Percentiles rank a stretch among this genome's conserved stretches.
phyloP scores from a whole-genome alignment of 2,797 vertebrate species.

The Channa striata region DNA sequence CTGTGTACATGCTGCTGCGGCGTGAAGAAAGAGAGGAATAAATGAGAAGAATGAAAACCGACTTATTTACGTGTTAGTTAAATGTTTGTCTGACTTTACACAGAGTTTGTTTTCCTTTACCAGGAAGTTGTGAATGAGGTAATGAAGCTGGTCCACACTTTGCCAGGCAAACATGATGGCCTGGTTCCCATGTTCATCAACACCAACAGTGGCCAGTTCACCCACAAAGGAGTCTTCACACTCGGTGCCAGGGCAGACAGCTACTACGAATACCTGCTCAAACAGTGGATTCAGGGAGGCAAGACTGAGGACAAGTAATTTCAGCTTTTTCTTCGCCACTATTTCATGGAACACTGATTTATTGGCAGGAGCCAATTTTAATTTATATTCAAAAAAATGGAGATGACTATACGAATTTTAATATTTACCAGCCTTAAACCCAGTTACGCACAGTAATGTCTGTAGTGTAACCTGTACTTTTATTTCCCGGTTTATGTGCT shows the following conservation, averaged over 20 bases:
- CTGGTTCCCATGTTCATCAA: constrained; percentile 99
- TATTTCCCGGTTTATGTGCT: not conserved
- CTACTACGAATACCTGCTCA: constrained; percentile 98
- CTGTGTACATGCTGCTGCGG: too few relatives aligned
- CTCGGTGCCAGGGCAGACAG: constrained; percentile 96
- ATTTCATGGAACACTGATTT: not conserved
- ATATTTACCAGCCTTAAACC: not conserved
- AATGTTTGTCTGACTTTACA: not conserved
- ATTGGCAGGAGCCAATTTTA: not conserved
- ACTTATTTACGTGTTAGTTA: too few relatives aligned
- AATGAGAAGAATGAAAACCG: too few relatives aligned
- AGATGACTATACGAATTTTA: not conserved
- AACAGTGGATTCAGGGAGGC: constrained; percentile 97
- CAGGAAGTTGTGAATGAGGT: constrained; percentile 92
- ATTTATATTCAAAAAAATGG: not conserved
- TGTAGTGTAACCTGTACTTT: not conserved
- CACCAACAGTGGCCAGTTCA: constrained; percentile 95
- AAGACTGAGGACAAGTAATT: constrained; percentile 90
- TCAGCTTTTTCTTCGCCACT: not conserved
- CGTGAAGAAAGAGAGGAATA: too few relatives aligned
- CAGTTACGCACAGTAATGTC: not conserved
- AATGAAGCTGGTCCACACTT: constrained; percentile 87
- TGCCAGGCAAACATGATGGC: constrained; percentile 93
- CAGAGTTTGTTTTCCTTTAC: not conserved
- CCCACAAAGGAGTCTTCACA: constrained; percentile 92